These are phyloP conservation scores for Enteromius viviparus DNA, from an alignment of 2,797 vertebrate genomes.

Conservation along the genomic window DNA sequence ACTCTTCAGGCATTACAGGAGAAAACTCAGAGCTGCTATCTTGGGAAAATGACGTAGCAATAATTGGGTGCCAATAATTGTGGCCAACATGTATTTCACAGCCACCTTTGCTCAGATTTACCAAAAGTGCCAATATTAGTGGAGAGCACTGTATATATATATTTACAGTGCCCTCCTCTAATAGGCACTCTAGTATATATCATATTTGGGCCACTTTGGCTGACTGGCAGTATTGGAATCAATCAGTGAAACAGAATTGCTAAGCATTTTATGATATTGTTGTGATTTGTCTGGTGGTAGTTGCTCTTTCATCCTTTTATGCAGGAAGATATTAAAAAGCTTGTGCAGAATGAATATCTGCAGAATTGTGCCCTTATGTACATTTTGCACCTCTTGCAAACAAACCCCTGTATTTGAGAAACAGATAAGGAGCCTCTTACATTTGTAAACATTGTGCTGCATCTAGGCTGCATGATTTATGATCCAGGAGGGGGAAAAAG, in stretches of 20 bases:
- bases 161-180: too few relatives aligned
- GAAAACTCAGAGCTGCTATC: too few relatives aligned
- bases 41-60: too few relatives aligned
- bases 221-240: not conserved
- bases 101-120: too few relatives aligned
- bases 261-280: not conserved
- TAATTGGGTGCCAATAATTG: too few relatives aligned
- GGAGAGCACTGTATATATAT: too few relatives aligned
- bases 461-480: constrained; percentile 15
- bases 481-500: not conserved
- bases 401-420: constrained; percentile 16
- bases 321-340: not conserved
- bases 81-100: too few relatives aligned
- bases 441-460: constrained; percentile 3
- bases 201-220: not conserved
- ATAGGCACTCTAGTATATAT: too few relatives aligned
- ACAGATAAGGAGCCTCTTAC: constrained; percentile 28
- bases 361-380: not conserved
- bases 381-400: constrained; percentile 2
- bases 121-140: too few relatives aligned
- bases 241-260: not conserved
- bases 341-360: not conserved
- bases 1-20: too few relatives aligned
- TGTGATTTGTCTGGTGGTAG: not conserved
- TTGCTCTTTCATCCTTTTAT: not conserved